Percentiles rank a stretch among this genome's conserved stretches.
These are phyloP conservation scores for Lasioglossum albipes DNA, from an alignment of 1,140 invertebrate species.

Conservation along the genomic window DNA sequence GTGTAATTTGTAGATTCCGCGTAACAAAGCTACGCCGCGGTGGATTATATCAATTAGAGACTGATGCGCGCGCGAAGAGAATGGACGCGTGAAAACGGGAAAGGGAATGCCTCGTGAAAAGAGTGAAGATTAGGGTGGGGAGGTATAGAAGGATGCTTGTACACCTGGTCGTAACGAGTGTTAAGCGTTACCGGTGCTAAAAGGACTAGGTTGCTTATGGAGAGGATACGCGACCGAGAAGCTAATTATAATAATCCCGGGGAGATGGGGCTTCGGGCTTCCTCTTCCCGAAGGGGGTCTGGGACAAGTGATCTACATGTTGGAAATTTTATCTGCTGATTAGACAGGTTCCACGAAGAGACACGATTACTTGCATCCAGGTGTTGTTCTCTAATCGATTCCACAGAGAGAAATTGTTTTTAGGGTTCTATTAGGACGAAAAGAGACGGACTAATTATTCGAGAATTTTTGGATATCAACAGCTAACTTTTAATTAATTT, in stretches of 20 bases:
- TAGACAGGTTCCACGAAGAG: too few relatives aligned
- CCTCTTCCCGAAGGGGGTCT: too few relatives aligned
- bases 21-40: constrained; percentile 58
- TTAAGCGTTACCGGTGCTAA: constrained; percentile 41
- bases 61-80: constrained; percentile 5
- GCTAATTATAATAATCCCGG: constrained; percentile 59
- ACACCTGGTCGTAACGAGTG: constrained; percentile 56
- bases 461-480: too few relatives aligned
- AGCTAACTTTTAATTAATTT: too few relatives aligned
- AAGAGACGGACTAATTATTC: too few relatives aligned
- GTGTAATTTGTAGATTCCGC: constrained; percentile 57
- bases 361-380: too few relatives aligned
- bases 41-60: constrained; percentile 64
- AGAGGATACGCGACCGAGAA: constrained; percentile 51
- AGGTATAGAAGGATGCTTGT: constrained; percentile 19
- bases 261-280: background rate
- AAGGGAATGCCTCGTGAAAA: constrained; percentile 36
- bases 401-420: too few relatives aligned
- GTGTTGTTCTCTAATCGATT: too few relatives aligned
- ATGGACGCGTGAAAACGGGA: constrained; percentile 9
- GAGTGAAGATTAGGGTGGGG: constrained; percentile 18
- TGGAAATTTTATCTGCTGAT: too few relatives aligned
- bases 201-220: constrained; percentile 28
- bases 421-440: too few relatives aligned
- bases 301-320: too few relatives aligned